Evolutionary conservation across 2,888 invertebrate genomes (phyloP).

Genomic region (Pachydiplax longipennis): DNA sequence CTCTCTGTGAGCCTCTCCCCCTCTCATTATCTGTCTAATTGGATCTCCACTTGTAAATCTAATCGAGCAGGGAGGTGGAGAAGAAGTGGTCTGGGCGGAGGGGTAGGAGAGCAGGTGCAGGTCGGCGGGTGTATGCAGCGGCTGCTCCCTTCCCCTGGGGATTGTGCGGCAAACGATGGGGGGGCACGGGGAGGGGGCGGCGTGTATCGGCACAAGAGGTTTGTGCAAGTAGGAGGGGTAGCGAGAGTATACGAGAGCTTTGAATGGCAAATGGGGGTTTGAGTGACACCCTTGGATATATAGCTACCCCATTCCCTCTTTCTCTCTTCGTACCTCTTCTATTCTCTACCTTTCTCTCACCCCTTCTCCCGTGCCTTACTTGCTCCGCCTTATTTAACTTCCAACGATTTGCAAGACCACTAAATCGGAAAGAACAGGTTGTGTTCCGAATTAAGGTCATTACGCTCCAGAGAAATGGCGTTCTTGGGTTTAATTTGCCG

Average conservation of each 20-base stretch:
- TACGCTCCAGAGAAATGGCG: background rate
- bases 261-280: slow-evolving; percentile 41
- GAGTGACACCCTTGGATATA: slow-evolving; percentile 37
- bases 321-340: no score
- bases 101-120: slow-evolving; percentile 41
- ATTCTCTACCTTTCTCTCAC: background rate
- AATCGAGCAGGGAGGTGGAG: slow-evolving; percentile 24
- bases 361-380: background rate
- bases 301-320: background rate
- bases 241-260: background rate
- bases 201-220: background rate
- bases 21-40: slow-evolving; percentile 46
- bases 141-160: background rate
- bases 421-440: slow-evolving; percentile 12
- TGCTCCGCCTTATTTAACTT: background rate
- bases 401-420: background rate
- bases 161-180: background rate
- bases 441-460: background rate
- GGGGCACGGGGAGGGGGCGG: background rate
- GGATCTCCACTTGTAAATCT: slow-evolving; percentile 37
- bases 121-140: slow-evolving; percentile 11
- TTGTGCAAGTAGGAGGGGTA: background rate
- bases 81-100: background rate
- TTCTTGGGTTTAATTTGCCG: background rate
- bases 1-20: slow-evolving; percentile 4